Evolutionary conservation across 2,888 invertebrate species (phyloP), one percentile per base, ranked within the genome.

Genomic region (Kuschelorhynchus macadamiae): DNA sequence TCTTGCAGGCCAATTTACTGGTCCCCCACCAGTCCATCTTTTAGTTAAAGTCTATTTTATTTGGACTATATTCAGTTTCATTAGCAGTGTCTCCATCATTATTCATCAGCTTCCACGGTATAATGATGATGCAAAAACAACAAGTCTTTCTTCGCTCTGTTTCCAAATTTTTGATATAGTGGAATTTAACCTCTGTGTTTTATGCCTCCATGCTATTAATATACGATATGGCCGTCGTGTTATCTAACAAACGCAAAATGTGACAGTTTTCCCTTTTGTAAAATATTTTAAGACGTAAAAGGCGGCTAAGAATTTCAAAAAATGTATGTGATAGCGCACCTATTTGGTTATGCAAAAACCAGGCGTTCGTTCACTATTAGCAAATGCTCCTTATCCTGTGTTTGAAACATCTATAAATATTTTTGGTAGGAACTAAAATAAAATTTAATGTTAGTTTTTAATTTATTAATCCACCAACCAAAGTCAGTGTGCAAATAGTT

Each of bases 201-300:
- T 16, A 50, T 12, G 12, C 50, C 18, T 5, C 50, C 50, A 50
- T 50, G 17, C 33, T 25, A 17, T 44, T 44, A 17, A 44, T 44
- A 44, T 20, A 17, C 4, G 44, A 44, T 9, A 44, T 44, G 11
- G 44, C 50, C 3, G 21, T 50, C 12, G 33, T 50, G 11, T 50
- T 50, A 11, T 50, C 50, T 30, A 32, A 12, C 30, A 25, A 2
- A 17, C 21, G 17, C 30, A 50, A 33, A 32, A 50, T 33, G 11
- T 14, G 14, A 33, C 50, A 50, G 17, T 33, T 32, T 9, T 21
- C n/a, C 30, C 12, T n/a, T 9, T 14, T 50, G 17, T 4, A 12
- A 50, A 50, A 11, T 4, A 50, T 32, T 14, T 50, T 16, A 32
- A 33, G 3, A 25, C 50, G 12, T 50, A 50, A 1, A 25, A 50